Evolutionary conservation across 2,113 vertebrate genomes (phyloP), one percentile per base, ranked within the genome.

Genomic region (Blennius ocellaris): DNA sequence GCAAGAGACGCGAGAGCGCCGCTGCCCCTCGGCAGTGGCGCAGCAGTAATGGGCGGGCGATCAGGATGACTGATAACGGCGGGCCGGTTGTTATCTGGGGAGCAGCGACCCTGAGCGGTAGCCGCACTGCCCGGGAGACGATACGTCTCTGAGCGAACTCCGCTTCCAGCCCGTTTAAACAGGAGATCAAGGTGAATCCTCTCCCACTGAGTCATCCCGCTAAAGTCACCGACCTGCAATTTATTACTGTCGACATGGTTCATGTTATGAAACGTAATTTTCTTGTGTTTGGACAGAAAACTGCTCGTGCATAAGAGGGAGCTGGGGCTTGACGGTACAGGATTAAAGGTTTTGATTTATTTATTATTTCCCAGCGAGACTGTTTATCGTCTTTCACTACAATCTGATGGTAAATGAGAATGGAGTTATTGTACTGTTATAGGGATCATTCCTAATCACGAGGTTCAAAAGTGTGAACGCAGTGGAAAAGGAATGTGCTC

Each of bases 31-130:
- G 16, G 77, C 68, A 64, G 74, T 5, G 39, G 60, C 66, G 47
- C 61, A 39, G 60, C 7, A 43, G 73, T 50, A 66, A 64, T 52
- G 6, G 71, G 39, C 45, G 30, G 71, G 40, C 40, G 79, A 80
- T 87, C 54, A 21, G 73, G 58, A 77, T 83, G 79, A 80, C 79
- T 69, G 81, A 89, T 90, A 73, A 44, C 12, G 8, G 52, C 10
- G 4, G 44, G 57, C 62, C 56, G 74, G 65, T 45, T 69, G 76
- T 87, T 88, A 84, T 79, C 79, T 68, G 63, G 56, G 30, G 48
- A 69, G 80, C 81, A 68, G 81, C 65, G 53, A 78, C 69, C 68
- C 81, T 83, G 78, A 81, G 85, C 72, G 6, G 76, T 14, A 56
- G 79, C 58, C 44, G 72, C 60, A 80, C 54, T 2, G 60, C 75